Conservation (phyloP, 92 coral and sea anemone species). For the Hydrozoanthus gracilis region DNA sequence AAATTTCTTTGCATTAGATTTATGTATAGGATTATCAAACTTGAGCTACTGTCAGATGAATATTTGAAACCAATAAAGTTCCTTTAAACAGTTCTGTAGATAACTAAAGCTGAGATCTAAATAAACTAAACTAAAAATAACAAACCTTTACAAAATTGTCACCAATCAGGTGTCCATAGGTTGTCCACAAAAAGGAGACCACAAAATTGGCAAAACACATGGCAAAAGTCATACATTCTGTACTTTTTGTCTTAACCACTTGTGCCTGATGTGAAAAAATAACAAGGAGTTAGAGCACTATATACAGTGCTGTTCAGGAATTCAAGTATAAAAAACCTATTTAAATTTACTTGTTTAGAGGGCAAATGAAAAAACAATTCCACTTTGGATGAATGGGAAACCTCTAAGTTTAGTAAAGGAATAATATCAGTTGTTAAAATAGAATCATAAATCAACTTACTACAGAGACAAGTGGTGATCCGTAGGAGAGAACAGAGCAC, state of each 20-base stretch:
- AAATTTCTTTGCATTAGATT: no score
- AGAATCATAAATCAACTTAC: constrained; percentile 51
- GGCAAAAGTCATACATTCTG: constrained; percentile 88
- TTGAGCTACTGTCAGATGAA: no score
- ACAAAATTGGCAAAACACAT: constrained; percentile 78
- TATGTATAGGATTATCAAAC: no score
- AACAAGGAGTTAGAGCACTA: neutral
- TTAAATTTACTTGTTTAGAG: no score
- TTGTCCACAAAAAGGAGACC: constrained; percentile 76
- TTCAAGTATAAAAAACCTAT: neutral
- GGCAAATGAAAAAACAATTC: neutral
- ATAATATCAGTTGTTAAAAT: no score
- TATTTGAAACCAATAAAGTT: no score
- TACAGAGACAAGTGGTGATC: constrained; percentile 85
- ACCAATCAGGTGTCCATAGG: constrained; percentile 69
- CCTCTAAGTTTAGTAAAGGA: no score
- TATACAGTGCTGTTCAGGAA: neutral
- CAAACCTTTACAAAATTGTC: constrained; percentile 80
- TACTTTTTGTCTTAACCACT: constrained; percentile 76
- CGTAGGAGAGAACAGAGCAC: constrained; percentile 79
- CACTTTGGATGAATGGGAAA: no score
- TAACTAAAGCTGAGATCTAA: no score
- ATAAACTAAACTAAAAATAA: neutral
- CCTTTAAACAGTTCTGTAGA: no score
- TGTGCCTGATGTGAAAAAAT: constrained; percentile 55